A percentile compares a stretch with the other conserved stretches of the same genome.
phyloP scores from a whole-genome alignment of 2,888 invertebrate genomes.

The Agonopterix alstromeriana region DNA sequence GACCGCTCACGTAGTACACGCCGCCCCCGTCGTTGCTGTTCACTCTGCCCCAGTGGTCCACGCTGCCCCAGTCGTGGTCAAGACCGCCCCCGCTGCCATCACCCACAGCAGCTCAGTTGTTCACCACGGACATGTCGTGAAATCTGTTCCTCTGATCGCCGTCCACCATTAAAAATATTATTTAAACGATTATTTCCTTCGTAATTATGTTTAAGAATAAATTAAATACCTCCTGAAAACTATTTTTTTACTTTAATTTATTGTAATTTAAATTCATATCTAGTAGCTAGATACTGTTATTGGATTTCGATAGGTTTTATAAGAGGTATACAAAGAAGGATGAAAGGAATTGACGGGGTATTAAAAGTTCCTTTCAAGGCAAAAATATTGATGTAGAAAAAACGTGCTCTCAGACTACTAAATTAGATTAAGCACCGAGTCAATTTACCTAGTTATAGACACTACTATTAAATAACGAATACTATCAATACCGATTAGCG shows the following conservation, averaged over 20 bases:
- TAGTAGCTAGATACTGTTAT: no score
- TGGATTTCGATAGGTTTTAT: no score
- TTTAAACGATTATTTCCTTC: constrained; percentile 9
- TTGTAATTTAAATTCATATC: no score
- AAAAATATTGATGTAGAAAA: background rate
- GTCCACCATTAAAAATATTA: constrained; percentile 40
- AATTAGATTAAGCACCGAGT: background rate
- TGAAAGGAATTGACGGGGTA: no score
- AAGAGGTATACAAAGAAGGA: no score
- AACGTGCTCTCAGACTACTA: background rate
- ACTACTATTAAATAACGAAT: background rate
- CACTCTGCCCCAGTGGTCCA: constrained; percentile 60
- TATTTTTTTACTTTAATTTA: constrained; percentile 3
- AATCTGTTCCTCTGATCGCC: constrained; percentile 48
- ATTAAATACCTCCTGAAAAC: constrained; percentile 17
- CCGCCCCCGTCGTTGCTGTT: constrained; percentile 43
- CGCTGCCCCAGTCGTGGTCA: constrained; percentile 54
- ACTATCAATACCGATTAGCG: background rate
- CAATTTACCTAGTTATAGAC: background rate
- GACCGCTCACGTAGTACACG: constrained; percentile 26
- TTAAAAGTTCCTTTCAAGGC: background rate
- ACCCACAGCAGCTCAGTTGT: constrained; percentile 40
- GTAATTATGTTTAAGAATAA: constrained; percentile 15
- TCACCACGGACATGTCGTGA: constrained; percentile 30
- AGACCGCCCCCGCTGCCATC: constrained; percentile 36